phyloP scores from a whole-genome alignment of 1,140 invertebrate genomes.

The Drosophila insularis region DNA sequence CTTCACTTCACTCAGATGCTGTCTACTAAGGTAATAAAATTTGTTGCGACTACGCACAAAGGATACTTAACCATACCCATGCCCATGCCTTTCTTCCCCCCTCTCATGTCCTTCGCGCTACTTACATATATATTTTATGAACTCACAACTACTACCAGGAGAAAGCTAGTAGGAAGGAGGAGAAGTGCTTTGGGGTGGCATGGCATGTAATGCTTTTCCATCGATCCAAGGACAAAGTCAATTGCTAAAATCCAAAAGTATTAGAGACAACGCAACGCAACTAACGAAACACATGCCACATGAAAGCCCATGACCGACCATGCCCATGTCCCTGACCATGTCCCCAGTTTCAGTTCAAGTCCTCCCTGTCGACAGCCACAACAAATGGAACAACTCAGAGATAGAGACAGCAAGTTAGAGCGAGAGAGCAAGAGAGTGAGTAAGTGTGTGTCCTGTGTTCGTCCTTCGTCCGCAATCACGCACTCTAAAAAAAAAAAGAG shows the following conservation, averaged over 20 bases:
- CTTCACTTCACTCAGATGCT: slow-evolving; percentile 20
- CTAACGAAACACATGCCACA: slow-evolving; percentile 23
- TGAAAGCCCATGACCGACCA: slow-evolving; percentile 34
- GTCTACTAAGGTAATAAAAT: slow-evolving; percentile 71
- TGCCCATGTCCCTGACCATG: slow-evolving; percentile 40
- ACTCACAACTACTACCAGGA: slow-evolving; percentile 1
- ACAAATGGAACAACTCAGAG: slow-evolving; percentile 49
- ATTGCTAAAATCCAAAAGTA: slow-evolving; percentile 35
- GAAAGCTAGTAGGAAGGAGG: no score
- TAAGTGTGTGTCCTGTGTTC: neutral
- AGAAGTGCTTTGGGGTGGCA: neutral
- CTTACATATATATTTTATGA: slow-evolving; percentile 21
- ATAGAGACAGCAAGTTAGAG: slow-evolving; percentile 12
- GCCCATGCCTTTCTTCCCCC: neutral
- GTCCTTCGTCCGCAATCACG: slow-evolving; percentile 6
- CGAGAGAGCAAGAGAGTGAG: neutral
- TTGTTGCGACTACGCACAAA: slow-evolving; percentile 35
- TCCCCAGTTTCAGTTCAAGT: neutral
- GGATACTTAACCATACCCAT: slow-evolving; percentile 32
- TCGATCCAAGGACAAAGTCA: slow-evolving; percentile 69
- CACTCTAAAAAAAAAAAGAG: neutral
- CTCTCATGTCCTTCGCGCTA: no score
- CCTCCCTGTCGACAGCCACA: slow-evolving; percentile 35
- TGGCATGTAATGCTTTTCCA: slow-evolving; percentile 55
- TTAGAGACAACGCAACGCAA: slow-evolving; percentile 19